Evolutionary conservation across 2,113 vertebrate genomes (phyloP), one percentile per base, ranked within the genome.

Genomic region (Bos javanicus): DNA sequence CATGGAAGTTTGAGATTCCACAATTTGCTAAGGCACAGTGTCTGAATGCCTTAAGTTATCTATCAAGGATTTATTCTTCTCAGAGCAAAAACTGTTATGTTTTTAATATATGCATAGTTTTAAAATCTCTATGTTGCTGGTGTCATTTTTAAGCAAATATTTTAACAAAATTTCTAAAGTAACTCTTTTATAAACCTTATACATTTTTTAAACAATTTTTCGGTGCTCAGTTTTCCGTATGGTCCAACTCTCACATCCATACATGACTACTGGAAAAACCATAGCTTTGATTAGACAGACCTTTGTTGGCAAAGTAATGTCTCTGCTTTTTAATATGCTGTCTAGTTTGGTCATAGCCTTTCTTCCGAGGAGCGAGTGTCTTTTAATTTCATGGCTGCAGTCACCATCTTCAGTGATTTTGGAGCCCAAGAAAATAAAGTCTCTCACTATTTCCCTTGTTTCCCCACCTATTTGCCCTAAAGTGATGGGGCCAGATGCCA

Each of bases 1-100:
- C 57, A 30, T 93, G 95, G 85, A 98, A 90, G 5, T 4, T 46
- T 82, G 92, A 87, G 85, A 82, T 97, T 97, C 48, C 52, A 50
- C 57, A 54, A 62, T 5, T 52, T 97, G 95, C 59, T 95, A 71
- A 95, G 86, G 56, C 88, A 54, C 62, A 85, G 48, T 81, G 30
- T 57, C 95, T 96, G 36, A 87, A 94, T 91, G 14, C 89, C 95
- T 81, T 23, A 93, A 94, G 14, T 76, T 0, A 0, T 80, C 60
- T 87, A 84, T n/a, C 23, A 94, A 52, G 30, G 59, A 6, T 25
- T 91, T 91, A 89, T 71, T 76, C 86, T 95, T 33, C 4, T 87
- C 14, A 33, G 64, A 1, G 1, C 8, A 76, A 83, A 96, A 86
- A 90, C 28, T 71, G 8, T 91, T 91, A 81, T 4, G 6, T 92